Evolutionary conservation across 2,797 vertebrate species (phyloP).

Genomic region (Picus viridis): DNA sequence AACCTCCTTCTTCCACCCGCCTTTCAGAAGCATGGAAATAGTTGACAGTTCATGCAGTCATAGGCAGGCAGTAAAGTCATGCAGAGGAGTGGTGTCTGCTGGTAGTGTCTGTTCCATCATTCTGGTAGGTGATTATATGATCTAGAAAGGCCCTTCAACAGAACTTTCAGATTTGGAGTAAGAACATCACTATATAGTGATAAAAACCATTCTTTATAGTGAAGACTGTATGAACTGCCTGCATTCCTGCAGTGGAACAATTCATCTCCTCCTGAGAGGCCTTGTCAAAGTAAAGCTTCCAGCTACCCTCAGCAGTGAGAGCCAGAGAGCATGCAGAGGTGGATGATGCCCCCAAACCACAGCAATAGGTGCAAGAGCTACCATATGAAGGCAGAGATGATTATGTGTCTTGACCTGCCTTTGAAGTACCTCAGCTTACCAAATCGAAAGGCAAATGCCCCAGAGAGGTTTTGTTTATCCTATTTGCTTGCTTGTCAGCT

Average conservation of each 20-base stretch:
- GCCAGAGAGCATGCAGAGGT: background rate
- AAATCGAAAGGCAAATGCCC: background rate
- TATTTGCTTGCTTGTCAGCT: background rate
- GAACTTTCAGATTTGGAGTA: background rate
- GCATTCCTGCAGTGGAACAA: background rate
- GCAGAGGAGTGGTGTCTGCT: background rate
- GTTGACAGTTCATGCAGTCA: rapidly evolving
- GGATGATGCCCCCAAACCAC: background rate
- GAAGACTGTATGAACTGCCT: background rate
- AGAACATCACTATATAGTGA: background rate
- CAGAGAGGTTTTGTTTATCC: background rate
- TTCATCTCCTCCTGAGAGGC: background rate
- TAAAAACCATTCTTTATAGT: background rate
- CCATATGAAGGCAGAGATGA: background rate
- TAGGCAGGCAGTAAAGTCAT: background rate
- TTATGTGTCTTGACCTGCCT: background rate
- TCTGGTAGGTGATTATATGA: background rate
- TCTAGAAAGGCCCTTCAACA: background rate
- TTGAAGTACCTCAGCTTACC: background rate
- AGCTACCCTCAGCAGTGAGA: background rate
- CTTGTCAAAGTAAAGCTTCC: background rate
- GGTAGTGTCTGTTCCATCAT: background rate
- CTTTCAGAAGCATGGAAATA: background rate
- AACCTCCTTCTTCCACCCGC: background rate
- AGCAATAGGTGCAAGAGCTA: background rate